Evolutionary conservation across 2,113 vertebrate species (phyloP).

Genomic region (Chaetops frenatus): DNA sequence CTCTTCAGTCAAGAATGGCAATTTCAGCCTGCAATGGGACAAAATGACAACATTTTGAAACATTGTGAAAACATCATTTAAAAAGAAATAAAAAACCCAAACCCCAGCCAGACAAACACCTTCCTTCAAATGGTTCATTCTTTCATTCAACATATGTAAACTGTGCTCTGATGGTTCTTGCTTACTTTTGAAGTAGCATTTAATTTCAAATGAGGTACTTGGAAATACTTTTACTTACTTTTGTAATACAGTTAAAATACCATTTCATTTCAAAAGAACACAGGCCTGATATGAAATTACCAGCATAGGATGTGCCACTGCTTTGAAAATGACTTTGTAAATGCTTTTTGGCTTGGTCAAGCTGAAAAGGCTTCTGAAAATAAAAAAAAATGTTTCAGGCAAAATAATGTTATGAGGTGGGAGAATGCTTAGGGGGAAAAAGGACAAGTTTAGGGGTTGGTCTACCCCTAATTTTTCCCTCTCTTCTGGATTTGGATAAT

Average conservation of each 20-base stretch:
- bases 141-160: not conserved
- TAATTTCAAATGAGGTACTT: not conserved
- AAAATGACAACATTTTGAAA: not conserved
- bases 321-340: not conserved
- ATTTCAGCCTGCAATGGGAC: not conserved
- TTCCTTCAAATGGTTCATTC: not conserved
- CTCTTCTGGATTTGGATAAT: not conserved
- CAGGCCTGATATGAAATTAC: not conserved
- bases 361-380: not conserved
- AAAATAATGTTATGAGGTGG: not conserved
- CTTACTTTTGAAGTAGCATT: not conserved
- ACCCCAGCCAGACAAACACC: not conserved
- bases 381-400: not conserved
- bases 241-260: not conserved
- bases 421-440: not conserved
- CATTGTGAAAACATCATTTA: not conserved
- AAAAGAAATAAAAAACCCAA: not conserved
- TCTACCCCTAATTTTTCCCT: not conserved
- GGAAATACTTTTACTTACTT: not conserved
- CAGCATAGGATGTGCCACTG: not conserved
- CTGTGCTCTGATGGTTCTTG: not conserved
- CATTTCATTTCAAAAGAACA: not conserved
- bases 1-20: not conserved
- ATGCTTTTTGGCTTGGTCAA: not conserved
- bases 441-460: not conserved